Evolutionary conservation across 2,888 invertebrate species (phyloP), one percentile per base, ranked within the genome.

Genomic region (Smittia sp.): DNA sequence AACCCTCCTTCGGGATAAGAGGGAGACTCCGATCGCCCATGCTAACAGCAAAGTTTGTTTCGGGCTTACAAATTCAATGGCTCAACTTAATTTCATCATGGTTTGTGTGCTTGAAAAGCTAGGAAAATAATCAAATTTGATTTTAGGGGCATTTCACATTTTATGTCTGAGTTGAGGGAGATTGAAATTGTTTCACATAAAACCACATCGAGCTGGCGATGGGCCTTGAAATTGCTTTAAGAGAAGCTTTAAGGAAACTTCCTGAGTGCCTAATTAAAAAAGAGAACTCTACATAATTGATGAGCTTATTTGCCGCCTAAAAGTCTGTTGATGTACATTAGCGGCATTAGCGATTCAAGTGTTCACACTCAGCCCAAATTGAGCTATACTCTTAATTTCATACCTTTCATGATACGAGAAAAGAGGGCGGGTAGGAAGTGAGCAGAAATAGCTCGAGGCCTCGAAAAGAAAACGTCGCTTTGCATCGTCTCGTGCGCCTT

Each of bases 41-140:
- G 3, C 46, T 11, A 13, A 46, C 13, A 39, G 39, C 46, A 46
- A 46, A 46, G n/a, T 11, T n/a, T 46, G 46, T 46, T 46, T 13
- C 3, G 2, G n/a, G 46, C n/a, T n/a, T 46, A n/a, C 46, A 46
- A 6, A 46, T 46, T 46, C n/a, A 46, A 46, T 2, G 2, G 4
- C 15, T 46, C 15, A 46, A 32, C 3, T 32, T 46, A 46, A 46
- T 46, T 46, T 46, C 46, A 46, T 46, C 15, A 46, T 15, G 46
- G 46, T 46, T 46, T 2, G 46, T 15, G 2, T 46, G 46, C 46
- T 46, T 11, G 46, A n/a, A 15, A 15, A 15, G 11, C 15, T 46
- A 46, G 46, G n/a, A 46, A 46, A 46, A 46, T 46, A n/a, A 15
- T 46, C n/a, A 46, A 46, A 46, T 46, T 46, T 46, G 11, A 46